Conservation (phyloP, 2,113 vertebrate species). For the Oncorhynchus clarkii region DNA sequence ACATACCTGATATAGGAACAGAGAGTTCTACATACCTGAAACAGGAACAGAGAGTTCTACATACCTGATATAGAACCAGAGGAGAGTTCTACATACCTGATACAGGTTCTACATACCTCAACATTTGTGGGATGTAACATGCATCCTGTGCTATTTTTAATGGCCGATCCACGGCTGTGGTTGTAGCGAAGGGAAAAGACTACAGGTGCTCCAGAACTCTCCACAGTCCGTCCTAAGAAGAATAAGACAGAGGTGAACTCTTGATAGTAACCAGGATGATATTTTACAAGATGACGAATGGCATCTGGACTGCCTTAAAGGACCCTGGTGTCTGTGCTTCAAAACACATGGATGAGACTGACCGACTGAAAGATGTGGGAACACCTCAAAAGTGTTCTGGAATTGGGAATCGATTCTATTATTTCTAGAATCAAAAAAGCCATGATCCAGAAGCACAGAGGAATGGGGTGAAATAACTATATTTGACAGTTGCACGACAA, state of each 20-base stretch:
- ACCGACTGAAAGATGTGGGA: too few relatives aligned
- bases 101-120: too few relatives aligned
- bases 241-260: background rate
- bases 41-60: too few relatives aligned
- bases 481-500: background rate
- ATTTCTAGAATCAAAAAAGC: background rate
- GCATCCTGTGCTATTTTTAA: too few relatives aligned
- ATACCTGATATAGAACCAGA: too few relatives aligned
- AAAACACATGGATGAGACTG: background rate
- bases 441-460: background rate
- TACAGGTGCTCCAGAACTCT: background rate
- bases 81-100: too few relatives aligned
- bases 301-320: background rate
- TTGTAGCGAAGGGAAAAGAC: background rate
- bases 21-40: too few relatives aligned
- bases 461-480: too few relatives aligned
- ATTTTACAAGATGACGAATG: background rate
- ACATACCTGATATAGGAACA: too few relatives aligned
- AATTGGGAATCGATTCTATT: background rate
- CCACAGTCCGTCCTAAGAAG: background rate
- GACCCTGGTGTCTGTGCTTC: background rate
- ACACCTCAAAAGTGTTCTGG: background rate
- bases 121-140: too few relatives aligned
- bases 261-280: background rate
- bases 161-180: background rate